These are phyloP conservation scores for Ashinkailepas kermadecensis DNA, from an alignment of 2,888 invertebrate species.

Conservation along the genomic window DNA sequence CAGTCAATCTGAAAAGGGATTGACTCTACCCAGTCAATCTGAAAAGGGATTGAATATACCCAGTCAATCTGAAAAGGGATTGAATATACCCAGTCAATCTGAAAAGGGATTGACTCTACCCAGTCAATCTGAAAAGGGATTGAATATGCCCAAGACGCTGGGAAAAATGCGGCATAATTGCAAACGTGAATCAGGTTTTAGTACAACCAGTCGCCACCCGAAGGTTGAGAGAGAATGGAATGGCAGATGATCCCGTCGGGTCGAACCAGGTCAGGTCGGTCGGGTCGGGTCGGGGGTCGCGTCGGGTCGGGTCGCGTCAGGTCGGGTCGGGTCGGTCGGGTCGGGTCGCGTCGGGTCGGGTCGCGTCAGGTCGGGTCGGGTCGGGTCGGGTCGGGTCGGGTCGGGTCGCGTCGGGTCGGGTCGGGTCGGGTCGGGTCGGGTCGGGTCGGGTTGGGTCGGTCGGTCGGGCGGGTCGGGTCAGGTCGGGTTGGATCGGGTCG, in stretches of 20 bases:
- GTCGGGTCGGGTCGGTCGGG: constrained; percentile 23
- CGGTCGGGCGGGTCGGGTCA: constrained; percentile 20
- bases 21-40: no score
- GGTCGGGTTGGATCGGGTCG: constrained; percentile 9
- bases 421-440: constrained; percentile 18
- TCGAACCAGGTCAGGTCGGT: not conserved
- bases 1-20: no score
- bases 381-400: constrained; percentile 23
- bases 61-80: no score
- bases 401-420: constrained; percentile 19
- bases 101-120: no score
- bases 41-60: no score
- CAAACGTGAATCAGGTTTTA: no score
- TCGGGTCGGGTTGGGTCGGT: constrained; percentile 19
- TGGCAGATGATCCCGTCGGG: not conserved
- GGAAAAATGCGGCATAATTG: no score
- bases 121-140: no score
- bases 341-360: constrained; percentile 20
- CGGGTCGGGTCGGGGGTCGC: constrained; percentile 19
- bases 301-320: constrained; percentile 14
- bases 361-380: not conserved
- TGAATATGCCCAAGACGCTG: no score
- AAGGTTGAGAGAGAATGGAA: no score
- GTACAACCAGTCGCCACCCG: no score
- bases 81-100: no score